phyloP scores from a whole-genome alignment of 2,113 vertebrate species.

The Bostrychus sinensis region DNA sequence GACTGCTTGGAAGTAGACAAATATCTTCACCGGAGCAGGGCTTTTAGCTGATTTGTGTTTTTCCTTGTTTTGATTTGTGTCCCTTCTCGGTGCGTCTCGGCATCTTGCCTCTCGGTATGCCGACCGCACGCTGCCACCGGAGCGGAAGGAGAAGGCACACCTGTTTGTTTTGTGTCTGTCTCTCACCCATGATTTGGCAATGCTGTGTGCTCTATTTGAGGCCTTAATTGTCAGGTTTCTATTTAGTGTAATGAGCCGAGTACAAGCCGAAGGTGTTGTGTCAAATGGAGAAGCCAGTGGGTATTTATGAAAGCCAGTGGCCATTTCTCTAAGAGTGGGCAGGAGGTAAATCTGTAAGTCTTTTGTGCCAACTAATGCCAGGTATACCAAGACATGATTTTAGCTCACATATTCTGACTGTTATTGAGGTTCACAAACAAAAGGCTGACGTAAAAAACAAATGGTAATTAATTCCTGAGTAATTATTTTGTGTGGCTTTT shows the following conservation, averaged over 20 bases:
- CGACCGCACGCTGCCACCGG: constrained; percentile 24
- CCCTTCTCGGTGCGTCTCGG: constrained; percentile 16
- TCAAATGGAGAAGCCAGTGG: constrained; percentile 20
- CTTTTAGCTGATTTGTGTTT: constrained; percentile 57
- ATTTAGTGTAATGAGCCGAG: constrained; percentile 44
- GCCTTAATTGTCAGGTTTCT: constrained; percentile 41
- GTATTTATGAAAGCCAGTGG: background rate
- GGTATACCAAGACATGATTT: background rate
- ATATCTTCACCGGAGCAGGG: constrained; percentile 24
- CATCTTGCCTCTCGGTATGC: constrained; percentile 18
- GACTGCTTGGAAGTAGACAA: constrained; percentile 28
- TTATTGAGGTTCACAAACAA: background rate
- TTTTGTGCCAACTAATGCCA: constrained; percentile 19
- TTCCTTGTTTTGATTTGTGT: constrained; percentile 42
- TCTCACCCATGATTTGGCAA: constrained; percentile 59
- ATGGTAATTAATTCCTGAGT: too few relatives aligned
- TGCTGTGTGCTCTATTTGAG: constrained; percentile 37
- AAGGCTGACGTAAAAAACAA: too few relatives aligned
- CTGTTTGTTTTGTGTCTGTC: constrained; percentile 66
- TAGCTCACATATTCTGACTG: background rate
- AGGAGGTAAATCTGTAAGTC: constrained; percentile 16
- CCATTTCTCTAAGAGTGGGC: background rate
- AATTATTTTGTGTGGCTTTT: too few relatives aligned
- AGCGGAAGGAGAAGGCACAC: constrained; percentile 53
- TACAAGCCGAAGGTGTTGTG: constrained; percentile 28